Evolutionary conservation across 2,888 invertebrate genomes (phyloP).

Genomic region (Macrophya annulata): DNA sequence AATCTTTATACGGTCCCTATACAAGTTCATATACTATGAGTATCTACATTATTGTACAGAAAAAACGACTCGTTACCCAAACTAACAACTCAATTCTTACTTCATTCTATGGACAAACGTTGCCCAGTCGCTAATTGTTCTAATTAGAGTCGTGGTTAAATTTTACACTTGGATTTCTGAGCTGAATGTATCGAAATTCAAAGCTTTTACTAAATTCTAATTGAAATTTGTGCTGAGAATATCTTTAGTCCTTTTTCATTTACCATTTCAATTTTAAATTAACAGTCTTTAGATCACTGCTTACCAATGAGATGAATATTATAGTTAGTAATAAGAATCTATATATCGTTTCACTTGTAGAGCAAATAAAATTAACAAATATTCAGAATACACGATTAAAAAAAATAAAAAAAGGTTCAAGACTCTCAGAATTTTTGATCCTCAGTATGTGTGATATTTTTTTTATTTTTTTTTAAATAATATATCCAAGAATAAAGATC

Average conservation of each 20-base stretch:
- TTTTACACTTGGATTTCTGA: not conserved
- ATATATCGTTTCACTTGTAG: not conserved
- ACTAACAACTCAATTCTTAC: not conserved
- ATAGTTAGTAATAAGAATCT: not conserved
- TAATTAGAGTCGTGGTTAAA: not conserved
- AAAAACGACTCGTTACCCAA: not conserved
- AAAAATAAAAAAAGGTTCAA: not conserved
- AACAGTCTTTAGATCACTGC: not conserved
- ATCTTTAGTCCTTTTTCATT: not conserved
- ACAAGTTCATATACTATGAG: not conserved
- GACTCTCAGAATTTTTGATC: not conserved
- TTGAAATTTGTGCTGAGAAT: not conserved
- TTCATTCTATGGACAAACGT: not conserved
- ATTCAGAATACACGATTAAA: not conserved
- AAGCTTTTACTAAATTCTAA: not conserved
- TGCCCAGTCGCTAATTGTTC: slow-evolving; percentile 2
- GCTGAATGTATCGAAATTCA: not conserved
- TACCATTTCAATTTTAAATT: not conserved
- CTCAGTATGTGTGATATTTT: not conserved
- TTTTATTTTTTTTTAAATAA: not conserved
- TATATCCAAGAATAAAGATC: slow-evolving; percentile 13
- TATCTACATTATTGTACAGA: not conserved
- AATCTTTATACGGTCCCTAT: not conserved
- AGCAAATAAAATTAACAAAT: not conserved
- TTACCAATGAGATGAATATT: slow-evolving; percentile 3